Conservation (phyloP, 1,140 invertebrate species). For the Drosophila nasuta region DNA sequence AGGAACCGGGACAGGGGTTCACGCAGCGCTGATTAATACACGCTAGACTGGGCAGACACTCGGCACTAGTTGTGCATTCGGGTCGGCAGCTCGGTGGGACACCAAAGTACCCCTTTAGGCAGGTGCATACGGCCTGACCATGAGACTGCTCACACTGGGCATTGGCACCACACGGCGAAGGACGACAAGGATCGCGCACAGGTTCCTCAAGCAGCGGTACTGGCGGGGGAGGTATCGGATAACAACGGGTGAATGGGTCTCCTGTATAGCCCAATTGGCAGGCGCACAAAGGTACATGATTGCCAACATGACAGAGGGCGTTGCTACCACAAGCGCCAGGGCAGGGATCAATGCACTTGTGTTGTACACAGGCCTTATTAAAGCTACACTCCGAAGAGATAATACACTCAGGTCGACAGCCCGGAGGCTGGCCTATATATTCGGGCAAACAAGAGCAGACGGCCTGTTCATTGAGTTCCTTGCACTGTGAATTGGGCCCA, state of each 20-base stretch:
- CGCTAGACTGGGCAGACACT: slow-evolving; percentile 86
- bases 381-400: slow-evolving; percentile 88
- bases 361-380: slow-evolving; percentile 88
- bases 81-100: slow-evolving; percentile 87
- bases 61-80: slow-evolving; percentile 87
- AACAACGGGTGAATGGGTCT: slow-evolving; percentile 89
- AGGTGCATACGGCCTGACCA: slow-evolving; percentile 85
- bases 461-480: slow-evolving; percentile 87
- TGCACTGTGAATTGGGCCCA: slow-evolving; percentile 90
- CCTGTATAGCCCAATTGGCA: slow-evolving; percentile 88
- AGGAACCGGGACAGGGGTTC: slow-evolving; percentile 87
- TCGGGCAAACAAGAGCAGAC: slow-evolving; percentile 89
- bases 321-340: slow-evolving; percentile 88
- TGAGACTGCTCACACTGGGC: slow-evolving; percentile 60
- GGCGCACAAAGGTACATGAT: slow-evolving; percentile 87
- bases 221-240: slow-evolving; percentile 86
- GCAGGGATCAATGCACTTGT: slow-evolving; percentile 91
- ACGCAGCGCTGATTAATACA: slow-evolving; percentile 87
- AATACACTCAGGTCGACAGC: slow-evolving; percentile 89
- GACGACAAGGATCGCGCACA: slow-evolving; percentile 86
- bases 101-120: slow-evolving; percentile 85
- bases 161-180: slow-evolving; percentile 84
- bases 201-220: slow-evolving; percentile 84
- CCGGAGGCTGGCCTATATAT: slow-evolving; percentile 91
- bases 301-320: slow-evolving; percentile 87